Evolutionary conservation across 92 coral and sea anemone genomes (phyloP).

Genomic region (Zoanthus solanderi): DNA sequence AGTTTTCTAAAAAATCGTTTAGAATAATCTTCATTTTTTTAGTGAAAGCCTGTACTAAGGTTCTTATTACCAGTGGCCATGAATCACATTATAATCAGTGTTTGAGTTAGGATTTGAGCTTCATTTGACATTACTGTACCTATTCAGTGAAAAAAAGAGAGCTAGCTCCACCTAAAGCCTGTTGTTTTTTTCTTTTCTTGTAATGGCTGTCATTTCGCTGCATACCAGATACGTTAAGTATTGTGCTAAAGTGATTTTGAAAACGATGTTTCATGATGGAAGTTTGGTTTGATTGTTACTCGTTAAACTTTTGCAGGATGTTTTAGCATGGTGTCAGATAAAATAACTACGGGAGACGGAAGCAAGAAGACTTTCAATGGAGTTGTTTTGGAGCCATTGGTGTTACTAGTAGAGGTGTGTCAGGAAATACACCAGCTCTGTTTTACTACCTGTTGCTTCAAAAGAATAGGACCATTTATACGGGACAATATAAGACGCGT

Average conservation of each 20-base stretch:
- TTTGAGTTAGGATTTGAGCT: no score
- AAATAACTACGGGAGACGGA: conserved; percentile 75
- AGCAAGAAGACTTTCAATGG: conserved; percentile 87
- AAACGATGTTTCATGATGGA: neutral
- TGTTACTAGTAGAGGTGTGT: conserved; percentile 89
- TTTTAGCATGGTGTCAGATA: conserved; percentile 43
- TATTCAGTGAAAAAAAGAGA: no score
- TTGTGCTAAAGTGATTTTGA: neutral
- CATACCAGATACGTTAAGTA: neutral
- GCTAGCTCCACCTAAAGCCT: no score
- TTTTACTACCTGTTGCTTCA: no score
- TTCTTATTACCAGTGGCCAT: no score
- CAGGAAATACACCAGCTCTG: neutral
- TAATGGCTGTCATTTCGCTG: neutral
- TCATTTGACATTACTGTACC: no score
- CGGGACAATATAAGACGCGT: no score
- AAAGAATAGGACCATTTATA: no score
- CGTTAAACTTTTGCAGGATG: conserved; percentile 16
- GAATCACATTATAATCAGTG: no score
- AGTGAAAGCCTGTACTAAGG: no score
- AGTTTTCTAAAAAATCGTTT: no score
- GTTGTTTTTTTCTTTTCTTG: neutral
- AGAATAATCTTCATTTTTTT: no score
- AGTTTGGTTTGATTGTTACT: neutral
- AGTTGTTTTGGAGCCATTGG: conserved; percentile 77